Conservation (phyloP, 2,888 invertebrate genomes). For the Ormyrus nitidulus region DNA sequence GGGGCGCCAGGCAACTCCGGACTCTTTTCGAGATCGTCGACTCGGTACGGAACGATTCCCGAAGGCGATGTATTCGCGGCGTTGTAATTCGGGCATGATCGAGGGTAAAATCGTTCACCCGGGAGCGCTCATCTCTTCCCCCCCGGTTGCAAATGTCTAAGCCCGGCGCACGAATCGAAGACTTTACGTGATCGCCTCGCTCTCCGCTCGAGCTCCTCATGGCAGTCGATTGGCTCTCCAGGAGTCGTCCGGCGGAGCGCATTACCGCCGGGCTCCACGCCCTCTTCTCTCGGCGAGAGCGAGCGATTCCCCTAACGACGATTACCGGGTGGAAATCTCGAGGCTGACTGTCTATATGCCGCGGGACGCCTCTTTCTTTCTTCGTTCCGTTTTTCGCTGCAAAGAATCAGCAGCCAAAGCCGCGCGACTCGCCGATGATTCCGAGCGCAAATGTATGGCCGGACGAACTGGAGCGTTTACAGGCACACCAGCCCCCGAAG, state of each 20-base stretch:
- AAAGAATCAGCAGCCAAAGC: too few species aligned
- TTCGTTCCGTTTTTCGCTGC: too few species aligned
- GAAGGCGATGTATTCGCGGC: constrained; percentile 57
- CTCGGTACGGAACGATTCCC: constrained; percentile 52
- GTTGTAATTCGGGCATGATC: constrained; percentile 60
- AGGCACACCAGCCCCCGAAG: too few species aligned
- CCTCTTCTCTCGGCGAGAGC: neutral
- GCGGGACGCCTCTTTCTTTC: too few species aligned
- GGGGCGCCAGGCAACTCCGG: constrained; percentile 18
- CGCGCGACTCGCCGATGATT: too few species aligned
- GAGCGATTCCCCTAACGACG: neutral
- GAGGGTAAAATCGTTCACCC: constrained; percentile 56
- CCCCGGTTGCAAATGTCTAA: neutral
- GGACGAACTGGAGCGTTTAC: too few species aligned
- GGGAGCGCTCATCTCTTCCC: constrained; percentile 20
- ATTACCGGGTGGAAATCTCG: neutral
- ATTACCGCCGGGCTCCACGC: neutral
- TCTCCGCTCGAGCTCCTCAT: neutral
- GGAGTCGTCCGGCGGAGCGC: constrained; percentile 1
- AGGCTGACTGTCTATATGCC: too few species aligned
- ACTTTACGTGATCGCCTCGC: neutral
- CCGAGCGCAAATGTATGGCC: too few species aligned
- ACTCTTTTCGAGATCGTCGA: neutral
- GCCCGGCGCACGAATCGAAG: neutral
- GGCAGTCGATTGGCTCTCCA: constrained; percentile 22